phyloP scores from a whole-genome alignment of 2,888 invertebrate species.

The Erebia epiphron region DNA sequence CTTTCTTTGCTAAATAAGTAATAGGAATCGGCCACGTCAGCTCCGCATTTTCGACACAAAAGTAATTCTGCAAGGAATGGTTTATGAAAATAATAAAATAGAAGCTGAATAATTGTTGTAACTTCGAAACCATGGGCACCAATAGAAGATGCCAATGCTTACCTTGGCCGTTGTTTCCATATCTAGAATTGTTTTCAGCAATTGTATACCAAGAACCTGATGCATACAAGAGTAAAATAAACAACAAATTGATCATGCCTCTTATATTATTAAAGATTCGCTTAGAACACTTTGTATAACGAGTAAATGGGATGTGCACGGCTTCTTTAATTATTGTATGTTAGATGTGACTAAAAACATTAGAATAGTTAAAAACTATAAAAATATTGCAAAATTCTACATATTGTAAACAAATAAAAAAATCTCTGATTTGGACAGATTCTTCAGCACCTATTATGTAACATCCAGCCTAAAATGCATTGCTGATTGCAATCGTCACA shows the following conservation, averaged over 20 bases:
- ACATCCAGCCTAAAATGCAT: no score
- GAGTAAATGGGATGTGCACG: no score
- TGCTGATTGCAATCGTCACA: no score
- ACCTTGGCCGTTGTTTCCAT: constrained; percentile 44
- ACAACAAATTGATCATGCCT: constrained; percentile 63
- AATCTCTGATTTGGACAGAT: no score
- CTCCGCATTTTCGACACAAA: constrained; percentile 83
- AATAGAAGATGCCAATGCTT: background rate
- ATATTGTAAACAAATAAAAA: no score
- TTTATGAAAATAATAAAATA: background rate
- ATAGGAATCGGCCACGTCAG: constrained; percentile 80
- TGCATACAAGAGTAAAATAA: constrained; percentile 51
- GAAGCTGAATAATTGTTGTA: no score
- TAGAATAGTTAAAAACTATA: no score
- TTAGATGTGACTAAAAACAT: no score
- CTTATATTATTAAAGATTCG: background rate
- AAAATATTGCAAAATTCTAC: no score
- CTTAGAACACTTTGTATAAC: background rate
- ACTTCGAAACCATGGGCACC: background rate
- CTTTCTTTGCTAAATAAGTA: constrained; percentile 79
- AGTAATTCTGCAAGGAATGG: constrained; percentile 73
- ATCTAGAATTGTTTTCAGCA: constrained; percentile 47
- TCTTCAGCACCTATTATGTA: no score
- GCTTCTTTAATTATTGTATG: no score
- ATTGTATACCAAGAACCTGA: constrained; percentile 44